Base-by-base conservation (phyloP, 2,888 invertebrate species). In the Watsonalla cultraria region DNA sequence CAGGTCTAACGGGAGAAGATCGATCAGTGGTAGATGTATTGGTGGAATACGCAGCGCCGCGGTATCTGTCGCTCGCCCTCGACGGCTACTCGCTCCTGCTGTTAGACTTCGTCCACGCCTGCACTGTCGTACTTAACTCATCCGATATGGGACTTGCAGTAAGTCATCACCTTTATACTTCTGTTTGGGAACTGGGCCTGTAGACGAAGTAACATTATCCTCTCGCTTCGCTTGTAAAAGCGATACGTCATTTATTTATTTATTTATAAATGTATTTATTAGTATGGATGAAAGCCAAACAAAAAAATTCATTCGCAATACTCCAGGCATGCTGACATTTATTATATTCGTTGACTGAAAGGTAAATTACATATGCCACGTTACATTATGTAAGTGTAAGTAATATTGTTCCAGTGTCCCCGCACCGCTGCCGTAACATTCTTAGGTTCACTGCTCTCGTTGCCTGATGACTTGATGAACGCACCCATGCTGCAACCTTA, bases 381-480 rank as follows among this genome's bases (percentile, higher is more conserved):
- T n/a, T n/a, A n/a, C n/a, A n/a, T n/a, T n/a, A n/a, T n/a, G n/a
- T n/a, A n/a, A n/a, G n/a, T n/a, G n/a, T n/a, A n/a, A n/a, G n/a
- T 24, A 34, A n/a, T 50, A 53, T 63, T 52, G 7, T 80, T 78
- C 39, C 86, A 94, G 93, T 94, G 95, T 57, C 98, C 98, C 0
- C 92, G 98, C 56, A 95, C 96, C 8, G 98, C 98, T 74, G 98
- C 98, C 0, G 94, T 98, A 33, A 95, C 97, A 0, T 94, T 98
- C 58, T 90, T 99, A 39, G 98, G 98, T 0, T 95, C 97, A 0
- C 85, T 99, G 53, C 87, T 98, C 46, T 95, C 97, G 62, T 92
- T 97, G 63, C 96, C 97, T 0, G 93, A 95, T 64, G 92, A 92
- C 8, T 91, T 94, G 56, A 91, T 93, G 72, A 92, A 93, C 68